Conservation (phyloP, 2,888 invertebrate genomes). For the Ornithoptera alexandrae region DNA sequence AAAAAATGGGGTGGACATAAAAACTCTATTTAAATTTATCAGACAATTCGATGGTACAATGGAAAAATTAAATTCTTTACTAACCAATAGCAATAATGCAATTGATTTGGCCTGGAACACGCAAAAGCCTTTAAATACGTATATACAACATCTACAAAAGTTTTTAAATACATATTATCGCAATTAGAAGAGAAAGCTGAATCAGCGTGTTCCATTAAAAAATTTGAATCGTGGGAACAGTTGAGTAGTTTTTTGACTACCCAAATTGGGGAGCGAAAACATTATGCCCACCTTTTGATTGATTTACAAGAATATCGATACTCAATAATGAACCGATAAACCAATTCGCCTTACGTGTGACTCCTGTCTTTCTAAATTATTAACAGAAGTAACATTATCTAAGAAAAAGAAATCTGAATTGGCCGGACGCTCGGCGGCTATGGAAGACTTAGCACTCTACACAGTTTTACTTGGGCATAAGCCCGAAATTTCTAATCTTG, state of each 20-base stretch:
- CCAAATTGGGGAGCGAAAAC: not conserved
- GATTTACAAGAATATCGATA: not conserved
- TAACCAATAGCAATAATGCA: not conserved
- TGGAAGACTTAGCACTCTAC: not conserved
- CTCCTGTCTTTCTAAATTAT: not conserved
- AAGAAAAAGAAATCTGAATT: not conserved
- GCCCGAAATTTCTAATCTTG: not conserved
- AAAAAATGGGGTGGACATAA: too few relatives aligned
- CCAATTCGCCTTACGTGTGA: not conserved
- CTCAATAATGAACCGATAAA: not conserved
- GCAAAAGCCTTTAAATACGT: too few relatives aligned
- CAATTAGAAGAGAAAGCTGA: not conserved
- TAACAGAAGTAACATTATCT: not conserved
- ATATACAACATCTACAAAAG: too few relatives aligned
- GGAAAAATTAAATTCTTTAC: not conserved
- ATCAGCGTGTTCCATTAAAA: not conserved
- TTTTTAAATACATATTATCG: not conserved
- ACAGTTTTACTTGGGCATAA: not conserved
- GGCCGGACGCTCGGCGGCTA: not conserved
- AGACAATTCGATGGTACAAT: not conserved
- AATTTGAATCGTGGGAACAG: not conserved
- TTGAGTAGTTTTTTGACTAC: not conserved
- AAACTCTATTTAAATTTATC: not conserved
- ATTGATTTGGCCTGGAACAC: not conserved
- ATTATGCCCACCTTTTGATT: not conserved